These are phyloP conservation scores for Pampusana beccarii DNA, from an alignment of 2,113 vertebrate species.

Conservation along the genomic window DNA sequence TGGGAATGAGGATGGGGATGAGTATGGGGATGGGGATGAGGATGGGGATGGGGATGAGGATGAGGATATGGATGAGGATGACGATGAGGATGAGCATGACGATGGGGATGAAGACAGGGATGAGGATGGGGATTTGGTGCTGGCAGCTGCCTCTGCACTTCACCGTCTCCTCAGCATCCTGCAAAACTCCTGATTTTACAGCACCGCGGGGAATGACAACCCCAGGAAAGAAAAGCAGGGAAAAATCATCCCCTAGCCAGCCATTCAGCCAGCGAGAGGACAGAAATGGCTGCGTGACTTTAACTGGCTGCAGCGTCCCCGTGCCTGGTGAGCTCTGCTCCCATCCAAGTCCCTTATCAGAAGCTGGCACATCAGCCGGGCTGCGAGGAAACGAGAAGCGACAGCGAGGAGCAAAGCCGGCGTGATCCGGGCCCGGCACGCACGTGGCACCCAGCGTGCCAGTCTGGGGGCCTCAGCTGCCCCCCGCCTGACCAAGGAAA, in stretches of 20 bases:
- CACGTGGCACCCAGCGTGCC: constrained; percentile 54
- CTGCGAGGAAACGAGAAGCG: constrained; percentile 24
- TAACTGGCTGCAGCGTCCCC: neutral
- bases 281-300: neutral
- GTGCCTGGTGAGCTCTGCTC: neutral
- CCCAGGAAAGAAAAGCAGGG: neutral
- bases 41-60: too few species aligned
- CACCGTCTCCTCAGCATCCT: neutral
- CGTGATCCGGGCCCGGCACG: neutral
- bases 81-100: too few species aligned
- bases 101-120: neutral
- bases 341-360: neutral
- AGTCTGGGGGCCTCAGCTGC: constrained; percentile 19
- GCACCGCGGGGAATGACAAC: neutral
- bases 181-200: neutral
- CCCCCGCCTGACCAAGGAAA: constrained; percentile 7
- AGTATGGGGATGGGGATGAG: too few species aligned
- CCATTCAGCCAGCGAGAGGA: neutral
- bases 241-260: neutral
- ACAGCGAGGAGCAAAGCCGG: constrained; percentile 48
- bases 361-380: neutral
- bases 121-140: neutral
- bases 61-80: too few species aligned
- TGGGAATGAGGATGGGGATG: too few species aligned
- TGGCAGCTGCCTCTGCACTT: neutral